Percentiles rank a stretch among this genome's conserved stretches.
phyloP scores from a whole-genome alignment of 2,888 invertebrate species.

The Epistrophella euchroma region DNA sequence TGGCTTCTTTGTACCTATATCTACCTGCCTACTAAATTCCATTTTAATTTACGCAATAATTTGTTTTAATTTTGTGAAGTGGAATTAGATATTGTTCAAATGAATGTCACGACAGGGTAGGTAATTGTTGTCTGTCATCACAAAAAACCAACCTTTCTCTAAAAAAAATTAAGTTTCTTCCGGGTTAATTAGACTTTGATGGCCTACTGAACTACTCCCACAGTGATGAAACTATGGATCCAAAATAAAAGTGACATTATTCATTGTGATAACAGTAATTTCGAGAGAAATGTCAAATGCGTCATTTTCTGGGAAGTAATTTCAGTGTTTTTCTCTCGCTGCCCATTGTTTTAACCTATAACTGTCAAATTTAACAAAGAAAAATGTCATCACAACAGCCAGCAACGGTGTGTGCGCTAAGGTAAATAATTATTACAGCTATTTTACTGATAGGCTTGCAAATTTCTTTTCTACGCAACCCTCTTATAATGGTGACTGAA shows the following conservation, averaged over 20 bases:
- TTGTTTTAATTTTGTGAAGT: constrained; percentile 26
- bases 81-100: constrained; percentile 27
- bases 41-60: constrained; percentile 26
- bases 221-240: constrained; percentile 58
- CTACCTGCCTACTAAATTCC: not conserved
- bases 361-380: constrained; percentile 64
- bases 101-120: constrained; percentile 30
- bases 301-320: constrained; percentile 59
- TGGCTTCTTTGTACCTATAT: not conserved
- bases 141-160: constrained; percentile 23
- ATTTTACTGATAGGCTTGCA: constrained; percentile 34
- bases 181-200: constrained; percentile 38
- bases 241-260: constrained; percentile 21
- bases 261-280: constrained; percentile 34
- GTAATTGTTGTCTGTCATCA: constrained; percentile 5
- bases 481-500: constrained; percentile 39
- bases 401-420: not conserved
- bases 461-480: constrained; percentile 36
- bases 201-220: constrained; percentile 44
- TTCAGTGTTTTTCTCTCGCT: constrained; percentile 20
- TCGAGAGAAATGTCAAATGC: constrained; percentile 48
- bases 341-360: constrained; percentile 43
- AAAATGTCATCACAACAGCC: constrained; percentile 11
- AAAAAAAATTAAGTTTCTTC: constrained; percentile 33
- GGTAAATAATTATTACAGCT: constrained; percentile 27